Evolutionary conservation across 1,140 invertebrate genomes (phyloP), one percentile per base, ranked within the genome.

Genomic region (Babylonia areolata): DNA sequence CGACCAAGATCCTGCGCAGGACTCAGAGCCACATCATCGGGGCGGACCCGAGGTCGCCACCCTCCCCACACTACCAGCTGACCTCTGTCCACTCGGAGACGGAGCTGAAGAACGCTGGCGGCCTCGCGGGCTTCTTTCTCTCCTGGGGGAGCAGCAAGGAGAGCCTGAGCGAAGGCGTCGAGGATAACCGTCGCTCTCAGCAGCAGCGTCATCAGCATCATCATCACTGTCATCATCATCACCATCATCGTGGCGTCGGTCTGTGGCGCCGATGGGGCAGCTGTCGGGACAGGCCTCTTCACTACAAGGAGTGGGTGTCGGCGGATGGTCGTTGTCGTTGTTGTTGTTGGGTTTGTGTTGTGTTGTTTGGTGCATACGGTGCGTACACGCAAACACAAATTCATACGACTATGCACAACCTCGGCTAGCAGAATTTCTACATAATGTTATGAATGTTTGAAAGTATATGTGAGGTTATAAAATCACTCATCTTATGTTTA

Each of bases 1-100:
- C 58, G 15, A 64, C 58, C 58, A 64, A n/a, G 58, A 64, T 64
- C 58, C 58, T 64, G 58, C 58, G 58, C 12, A 64, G 58, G 58
- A 64, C 58, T n/a, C 58, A 64, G 58, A 64, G 58, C 58, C 28
- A 64, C 58, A 64, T 64, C 58, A 64, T n/a, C 58, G 58, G 58
- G 15, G 15, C 15, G 0, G 58, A 64, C 15, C 58, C 58, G 15
- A 12, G 9, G 9, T 2, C 58, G 5, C 2, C 58, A 12, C 58
- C 58, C 28, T 23, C 28, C 58, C 46, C 6, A 6, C 58, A 23
- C 58, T 64, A 23, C 58, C 58, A 11, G 15, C 58, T 64, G 58
- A 12, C 58, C 28, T 64, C 15, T 23, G 15, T 12, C 58, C 28
- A 64, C 58, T 28, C 58, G 20, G 58, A 64, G 12, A 23, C 17